Evolutionary conservation across 2,113 vertebrate species (phyloP), one percentile per base, ranked within the genome.

Genomic region (Erinaceus europaeus): DNA sequence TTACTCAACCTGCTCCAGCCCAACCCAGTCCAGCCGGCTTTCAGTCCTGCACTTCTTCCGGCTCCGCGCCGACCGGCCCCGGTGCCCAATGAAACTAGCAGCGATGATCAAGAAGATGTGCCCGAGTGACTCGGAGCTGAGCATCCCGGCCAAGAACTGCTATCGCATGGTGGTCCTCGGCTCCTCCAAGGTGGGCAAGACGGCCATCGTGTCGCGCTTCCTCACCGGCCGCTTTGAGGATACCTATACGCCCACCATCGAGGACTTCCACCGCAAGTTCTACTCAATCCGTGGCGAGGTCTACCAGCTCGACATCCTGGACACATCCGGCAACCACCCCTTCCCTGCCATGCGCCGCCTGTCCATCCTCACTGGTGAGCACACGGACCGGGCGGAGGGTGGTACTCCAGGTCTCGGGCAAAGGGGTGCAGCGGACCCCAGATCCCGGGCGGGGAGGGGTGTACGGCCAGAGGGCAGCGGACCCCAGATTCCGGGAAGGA

Each of bases 231-330:
- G 98, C 93, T 99, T 99, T 86, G 99, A 99, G 21, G 99, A 99
- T 85, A 97, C 99, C 86, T 99, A 99, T 98, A 99, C 99, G 0
- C 99, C 99, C 86, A 99, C 99, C 91, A 99, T 99, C 75, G 99
- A 99, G 96, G 98, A 99, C 96, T 99, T 99, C 96, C 99, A 99
- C 97, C 98, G 99, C 97, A 99, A 99, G 97, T 97, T 99, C 94
- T 99, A 99, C 97, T 99, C 98, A 97, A 99, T 99, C 96, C 98
- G 98, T 0, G 99, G 99, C 3, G 98, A 99, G 83, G 98, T 99
- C 44, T 99, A 99, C 95, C 99, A 99, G 96, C 98, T 99, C 6
- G 99, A 99, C 96, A 99, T 99, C 92, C 96, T 99, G 74, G 99
- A 99, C 96, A 99, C 99, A 0, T 99, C 99, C 0, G 99, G 99